Evolutionary conservation across 2,113 vertebrate genomes (phyloP), one percentile per base, ranked within the genome.

Genomic region (Cephalopterus ornatus): DNA sequence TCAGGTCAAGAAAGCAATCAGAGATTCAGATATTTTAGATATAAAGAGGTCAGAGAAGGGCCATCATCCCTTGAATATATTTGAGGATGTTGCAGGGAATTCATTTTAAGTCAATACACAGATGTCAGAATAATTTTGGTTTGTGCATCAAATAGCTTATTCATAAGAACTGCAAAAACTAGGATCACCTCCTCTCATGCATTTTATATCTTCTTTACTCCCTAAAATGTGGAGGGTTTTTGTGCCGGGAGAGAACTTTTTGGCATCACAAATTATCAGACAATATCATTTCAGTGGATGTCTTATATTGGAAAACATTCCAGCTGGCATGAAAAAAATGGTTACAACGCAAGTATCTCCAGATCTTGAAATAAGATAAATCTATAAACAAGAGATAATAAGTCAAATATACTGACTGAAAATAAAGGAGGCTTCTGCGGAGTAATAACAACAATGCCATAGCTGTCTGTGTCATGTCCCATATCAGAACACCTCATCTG

Each of bases 361-460:
- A 88, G 78, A 88, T 78, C 42, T 27, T 73, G 58, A 85, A 49
- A 88, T 63, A 74, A 71, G 33, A 50, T 85, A 82, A 52, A 72
- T 41, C 24, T 75, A 52, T 55, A 89, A 92, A 52, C 32, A 84
- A 78, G 44, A 81, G 22, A 75, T 67, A 55, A 86, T 65, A 88
- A 33, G 21, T 80, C 63, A 93, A 90, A 83, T 47, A 24, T 47
- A 71, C 26, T 26, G 24, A 68, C 39, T 91, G 52, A 80, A 94
- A 92, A 71, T 67, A 81, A 82, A 82, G 24, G 17, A 77, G 49
- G 19, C 1, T 77, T 63, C 63, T 79, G 52, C 37, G 80, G 52
- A 80, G 32, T 39, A 77, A 86, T 41, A 77, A 52, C 75, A 89
- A 30, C 35, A 59, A 59, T 44, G 28, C 11, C 6, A 4, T 21